These are phyloP conservation scores for Plebejus melissa DNA, from an alignment of 2,888 invertebrate genomes.

Conservation along the genomic window DNA sequence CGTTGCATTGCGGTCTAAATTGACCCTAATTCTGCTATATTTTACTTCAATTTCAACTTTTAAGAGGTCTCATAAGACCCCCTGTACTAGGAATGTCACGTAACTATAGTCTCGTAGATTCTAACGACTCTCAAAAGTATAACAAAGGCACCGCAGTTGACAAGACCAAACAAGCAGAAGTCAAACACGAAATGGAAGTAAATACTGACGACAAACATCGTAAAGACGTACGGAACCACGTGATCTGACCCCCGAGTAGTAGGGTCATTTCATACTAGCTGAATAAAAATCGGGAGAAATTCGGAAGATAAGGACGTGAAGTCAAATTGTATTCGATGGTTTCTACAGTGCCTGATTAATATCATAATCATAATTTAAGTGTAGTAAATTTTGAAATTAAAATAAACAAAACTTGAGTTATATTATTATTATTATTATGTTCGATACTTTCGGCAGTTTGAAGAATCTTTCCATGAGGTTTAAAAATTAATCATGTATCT, in stretches of 20 bases:
- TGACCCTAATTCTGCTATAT: too few relatives aligned
- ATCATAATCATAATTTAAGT: too few relatives aligned
- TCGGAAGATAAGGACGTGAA: too few relatives aligned
- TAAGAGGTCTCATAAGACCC: neutral
- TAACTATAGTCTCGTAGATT: neutral
- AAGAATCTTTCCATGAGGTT: too few relatives aligned
- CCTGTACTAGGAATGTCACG: neutral
- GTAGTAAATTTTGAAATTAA: too few relatives aligned
- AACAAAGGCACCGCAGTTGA: slow-evolving; percentile 23
- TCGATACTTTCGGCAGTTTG: too few relatives aligned
- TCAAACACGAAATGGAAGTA: slow-evolving; percentile 49
- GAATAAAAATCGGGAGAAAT: neutral
- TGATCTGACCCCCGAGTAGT: slow-evolving; percentile 49
- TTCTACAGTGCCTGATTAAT: too few relatives aligned
- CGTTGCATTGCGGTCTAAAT: too few relatives aligned
- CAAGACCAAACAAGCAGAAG: slow-evolving; percentile 37
- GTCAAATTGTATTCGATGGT: too few relatives aligned
- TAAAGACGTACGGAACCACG: slow-evolving; percentile 50
- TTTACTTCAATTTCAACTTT: neutral
- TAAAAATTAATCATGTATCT: too few relatives aligned
- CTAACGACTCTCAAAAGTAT: slow-evolving; percentile 9
- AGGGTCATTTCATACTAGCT: neutral
- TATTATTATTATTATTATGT: too few relatives aligned
- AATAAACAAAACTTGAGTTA: too few relatives aligned
- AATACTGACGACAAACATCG: slow-evolving; percentile 48